Evolutionary conservation across 2,113 vertebrate species (phyloP).

Genomic region (Triplophysa tibetana): DNA sequence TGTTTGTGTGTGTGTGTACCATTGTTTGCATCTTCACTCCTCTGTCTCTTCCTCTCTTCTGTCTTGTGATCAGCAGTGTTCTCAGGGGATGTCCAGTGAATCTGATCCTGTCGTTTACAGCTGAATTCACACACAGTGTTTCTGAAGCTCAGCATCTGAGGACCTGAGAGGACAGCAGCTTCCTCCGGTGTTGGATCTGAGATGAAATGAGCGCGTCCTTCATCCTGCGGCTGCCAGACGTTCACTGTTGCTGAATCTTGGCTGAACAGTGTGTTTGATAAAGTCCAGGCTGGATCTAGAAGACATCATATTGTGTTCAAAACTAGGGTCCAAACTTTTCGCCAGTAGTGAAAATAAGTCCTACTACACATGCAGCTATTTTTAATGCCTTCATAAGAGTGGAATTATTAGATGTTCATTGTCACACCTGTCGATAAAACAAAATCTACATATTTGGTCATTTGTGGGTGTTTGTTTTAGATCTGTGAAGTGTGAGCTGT

Average conservation of each 20-base stretch:
- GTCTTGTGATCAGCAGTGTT: conserved; percentile 44
- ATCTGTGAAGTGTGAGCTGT: background rate
- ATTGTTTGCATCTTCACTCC: conserved; percentile 47
- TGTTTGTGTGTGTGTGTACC: conserved; percentile 26
- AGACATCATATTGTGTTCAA: too few relatives aligned
- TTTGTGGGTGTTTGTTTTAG: background rate
- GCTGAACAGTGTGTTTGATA: conserved; percentile 1
- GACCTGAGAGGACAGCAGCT: background rate
- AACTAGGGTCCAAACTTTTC: too few relatives aligned
- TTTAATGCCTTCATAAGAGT: too few relatives aligned
- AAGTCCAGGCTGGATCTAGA: background rate
- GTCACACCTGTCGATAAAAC: too few relatives aligned
- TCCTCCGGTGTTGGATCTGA: background rate
- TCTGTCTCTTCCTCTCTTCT: conserved; percentile 68
- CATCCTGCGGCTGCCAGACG: conserved; percentile 17
- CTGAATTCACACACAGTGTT: background rate
- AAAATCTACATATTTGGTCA: too few relatives aligned
- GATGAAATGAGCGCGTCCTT: background rate
- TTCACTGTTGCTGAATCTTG: background rate
- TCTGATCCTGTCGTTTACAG: background rate
- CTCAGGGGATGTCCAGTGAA: conserved; percentile 21
- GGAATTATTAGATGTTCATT: too few relatives aligned
- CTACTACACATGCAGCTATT: too few relatives aligned
- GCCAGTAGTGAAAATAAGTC: too few relatives aligned
- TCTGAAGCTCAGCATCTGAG: background rate